Evolutionary conservation across 2,797 vertebrate species (phyloP).

Genomic region (Chelon auratus): DNA sequence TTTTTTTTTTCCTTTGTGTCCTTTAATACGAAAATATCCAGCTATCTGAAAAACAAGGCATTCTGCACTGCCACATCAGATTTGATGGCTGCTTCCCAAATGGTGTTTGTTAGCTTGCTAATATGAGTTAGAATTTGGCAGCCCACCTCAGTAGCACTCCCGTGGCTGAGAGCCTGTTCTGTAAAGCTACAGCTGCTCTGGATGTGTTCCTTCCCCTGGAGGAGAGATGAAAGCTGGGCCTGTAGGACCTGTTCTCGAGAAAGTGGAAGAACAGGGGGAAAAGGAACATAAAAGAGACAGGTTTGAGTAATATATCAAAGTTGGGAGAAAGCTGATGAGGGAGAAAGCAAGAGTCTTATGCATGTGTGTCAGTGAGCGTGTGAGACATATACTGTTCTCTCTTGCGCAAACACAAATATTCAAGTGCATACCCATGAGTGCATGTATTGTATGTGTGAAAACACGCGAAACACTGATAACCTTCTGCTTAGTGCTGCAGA

Average conservation of each 20-base stretch:
- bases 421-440: neutral
- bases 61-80: neutral
- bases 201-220: slow-evolving; percentile 94
- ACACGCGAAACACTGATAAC: slow-evolving; percentile 63
- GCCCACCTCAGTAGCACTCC: slow-evolving; percentile 83
- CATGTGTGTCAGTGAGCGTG: neutral
- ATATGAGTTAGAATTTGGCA: slow-evolving; percentile 13
- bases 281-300: neutral
- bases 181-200: slow-evolving; percentile 95
- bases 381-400: neutral
- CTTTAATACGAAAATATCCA: neutral
- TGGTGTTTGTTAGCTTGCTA: slow-evolving; percentile 6
- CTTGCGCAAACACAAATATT: neutral
- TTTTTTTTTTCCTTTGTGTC: neutral
- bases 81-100: neutral
- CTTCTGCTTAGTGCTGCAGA: slow-evolving; percentile 93
- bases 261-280: neutral
- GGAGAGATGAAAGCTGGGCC: slow-evolving; percentile 88
- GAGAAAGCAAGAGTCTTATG: neutral
- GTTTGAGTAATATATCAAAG: neutral
- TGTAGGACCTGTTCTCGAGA: slow-evolving; percentile 87
- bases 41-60: neutral
- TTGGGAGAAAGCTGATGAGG: neutral
- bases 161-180: slow-evolving; percentile 90
- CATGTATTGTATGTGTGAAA: neutral